Evolutionary conservation across 2,888 invertebrate genomes (phyloP).

Genomic region (Scotopteryx bipunctaria): DNA sequence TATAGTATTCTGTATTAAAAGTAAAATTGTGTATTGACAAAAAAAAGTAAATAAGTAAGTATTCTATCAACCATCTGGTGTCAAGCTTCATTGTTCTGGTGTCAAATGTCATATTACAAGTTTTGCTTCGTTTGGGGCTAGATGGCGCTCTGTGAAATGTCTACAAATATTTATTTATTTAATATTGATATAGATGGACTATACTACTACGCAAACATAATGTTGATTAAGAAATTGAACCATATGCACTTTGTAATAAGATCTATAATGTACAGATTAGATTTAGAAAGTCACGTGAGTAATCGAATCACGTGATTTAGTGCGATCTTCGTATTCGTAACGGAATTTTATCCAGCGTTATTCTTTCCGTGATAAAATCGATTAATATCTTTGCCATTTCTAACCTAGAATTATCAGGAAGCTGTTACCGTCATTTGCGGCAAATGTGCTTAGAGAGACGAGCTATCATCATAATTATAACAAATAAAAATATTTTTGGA

Average conservation of each 20-base stretch:
- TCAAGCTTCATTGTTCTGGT: no score
- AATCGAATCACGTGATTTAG: slow-evolving; percentile 28
- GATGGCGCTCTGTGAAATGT: no score
- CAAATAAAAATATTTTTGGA: no score
- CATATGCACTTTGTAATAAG: background rate
- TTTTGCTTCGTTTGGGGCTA: no score
- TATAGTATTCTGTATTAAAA: no score
- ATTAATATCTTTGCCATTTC: slow-evolving; percentile 23
- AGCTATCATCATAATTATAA: background rate
- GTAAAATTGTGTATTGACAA: no score
- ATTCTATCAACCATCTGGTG: no score
- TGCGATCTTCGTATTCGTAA: slow-evolving; percentile 25
- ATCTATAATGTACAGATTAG: background rate
- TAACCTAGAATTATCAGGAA: slow-evolving; percentile 2
- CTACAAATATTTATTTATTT: no score
- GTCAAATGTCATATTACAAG: no score
- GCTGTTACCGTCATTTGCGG: background rate
- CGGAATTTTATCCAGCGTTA: slow-evolving; percentile 19
- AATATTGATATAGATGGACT: no score
- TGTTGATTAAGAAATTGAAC: background rate
- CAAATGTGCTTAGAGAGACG: background rate
- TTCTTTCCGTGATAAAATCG: slow-evolving; percentile 28
- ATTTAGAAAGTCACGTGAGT: slow-evolving; percentile 27
- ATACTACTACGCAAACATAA: background rate
- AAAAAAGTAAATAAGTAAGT: no score